Evolutionary conservation across 2,888 invertebrate genomes (phyloP), one percentile per base, ranked within the genome.

Genomic region (Leuctra nigra): DNA sequence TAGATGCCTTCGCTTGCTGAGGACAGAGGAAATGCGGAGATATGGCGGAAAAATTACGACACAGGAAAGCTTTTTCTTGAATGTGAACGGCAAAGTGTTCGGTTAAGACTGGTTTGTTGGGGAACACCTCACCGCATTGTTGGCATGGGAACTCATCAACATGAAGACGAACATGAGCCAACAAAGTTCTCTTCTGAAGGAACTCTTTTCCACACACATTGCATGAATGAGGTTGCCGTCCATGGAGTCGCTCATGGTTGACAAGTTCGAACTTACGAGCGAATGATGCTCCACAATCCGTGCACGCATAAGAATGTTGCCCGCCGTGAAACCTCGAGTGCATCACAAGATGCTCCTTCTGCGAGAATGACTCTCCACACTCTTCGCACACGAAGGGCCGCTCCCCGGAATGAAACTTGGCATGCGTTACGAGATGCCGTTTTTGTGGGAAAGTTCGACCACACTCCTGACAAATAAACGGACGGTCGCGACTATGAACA

Each of bases 261-360:
- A 90, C 89, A 63, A 90, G 76, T 71, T 90, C 89, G 74, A 90
- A 90, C 77, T 90, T 90, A 61, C 90, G 78, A 57, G 88, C 85
- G 74, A 90, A 90, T 58, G 88, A 87, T 54, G 84, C 85, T 20
- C 89, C 88, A 68, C 97, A 97, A 68, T 91, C 91, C 54, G 86
- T 83, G 72, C 97, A 97, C 64, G 87, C 87, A 75, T 95, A 97
- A 11, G 97, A 96, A 67, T 93, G 91, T 67, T 95, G 83, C 6
- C 96, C 96, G n/a, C 93, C 94, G 73, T 95, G 94, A 74, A 93
- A 93, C 61, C 93, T 77, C 59, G 89, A 82, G 75, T 93, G 92
- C 77, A 91, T 92, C 65, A 91, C 88, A 48, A 93, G 80, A 69
- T 93, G 92, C 71, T 93, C 92, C 69, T 91, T 84, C 63, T 92